A percentile compares a stretch with the other conserved stretches of the same genome.
These are phyloP conservation scores for Dolomedes plantarius DNA, from an alignment of 2,888 invertebrate genomes.

Conservation along the genomic window DNA sequence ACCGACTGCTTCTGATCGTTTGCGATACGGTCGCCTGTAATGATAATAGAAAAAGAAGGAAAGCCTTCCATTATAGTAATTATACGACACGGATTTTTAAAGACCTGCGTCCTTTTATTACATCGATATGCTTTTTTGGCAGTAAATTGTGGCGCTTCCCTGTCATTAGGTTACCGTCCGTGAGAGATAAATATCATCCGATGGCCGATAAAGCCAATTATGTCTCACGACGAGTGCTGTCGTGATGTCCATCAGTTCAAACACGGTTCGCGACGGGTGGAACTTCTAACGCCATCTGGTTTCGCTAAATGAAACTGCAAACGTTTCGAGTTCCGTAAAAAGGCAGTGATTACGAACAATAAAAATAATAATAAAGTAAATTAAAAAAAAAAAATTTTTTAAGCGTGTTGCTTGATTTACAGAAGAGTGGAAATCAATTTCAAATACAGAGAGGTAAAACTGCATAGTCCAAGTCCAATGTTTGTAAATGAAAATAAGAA, in stretches of 20 bases:
- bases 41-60: slow-evolving; percentile 7
- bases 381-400: no score
- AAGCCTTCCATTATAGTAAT: neutral
- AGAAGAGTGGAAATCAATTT: no score
- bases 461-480: no score
- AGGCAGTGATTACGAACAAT: no score
- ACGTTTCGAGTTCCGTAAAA: no score
- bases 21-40: neutral
- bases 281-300: neutral
- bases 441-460: no score
- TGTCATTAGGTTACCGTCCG: slow-evolving; percentile 12
- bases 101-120: slow-evolving; percentile 9
- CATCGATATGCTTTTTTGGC: neutral
- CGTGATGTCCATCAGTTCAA: neutral
- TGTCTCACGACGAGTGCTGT: neutral
- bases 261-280: neutral
- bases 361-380: no score
- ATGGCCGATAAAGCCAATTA: slow-evolving; percentile 16
- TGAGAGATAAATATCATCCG: neutral
- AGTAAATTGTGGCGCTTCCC: neutral
- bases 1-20: neutral
- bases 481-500: no score
- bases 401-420: no score
- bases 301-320: no score
- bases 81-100: slow-evolving; percentile 11